phyloP scores from a whole-genome alignment of 2,888 invertebrate species.

The Phania funesta region DNA sequence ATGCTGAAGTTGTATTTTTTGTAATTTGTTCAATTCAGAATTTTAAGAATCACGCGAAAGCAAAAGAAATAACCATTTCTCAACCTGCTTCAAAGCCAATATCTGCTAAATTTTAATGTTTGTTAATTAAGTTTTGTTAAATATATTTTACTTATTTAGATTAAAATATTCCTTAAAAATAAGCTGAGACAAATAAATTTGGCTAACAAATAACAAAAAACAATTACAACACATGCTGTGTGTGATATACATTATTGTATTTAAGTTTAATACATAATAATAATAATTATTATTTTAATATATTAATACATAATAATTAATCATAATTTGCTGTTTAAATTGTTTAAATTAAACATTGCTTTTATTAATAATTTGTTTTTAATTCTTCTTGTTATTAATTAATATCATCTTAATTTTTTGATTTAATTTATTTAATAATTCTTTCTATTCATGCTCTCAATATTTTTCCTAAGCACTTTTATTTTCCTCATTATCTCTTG shows the following conservation, averaged over 20 bases:
- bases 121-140: neutral
- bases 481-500: neutral
- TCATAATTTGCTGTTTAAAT: neutral
- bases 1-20: too few species aligned
- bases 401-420: neutral
- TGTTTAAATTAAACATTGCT: conserved; percentile 9
- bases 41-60: neutral
- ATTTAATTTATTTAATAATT: neutral
- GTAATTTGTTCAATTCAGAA: too few species aligned
- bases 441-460: neutral
- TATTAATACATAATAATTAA: neutral
- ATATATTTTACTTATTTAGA: conserved; percentile 6
- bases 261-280: neutral
- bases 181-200: neutral
- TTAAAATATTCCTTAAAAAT: neutral
- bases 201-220: conserved; percentile 26
- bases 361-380: neutral
- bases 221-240: conserved; percentile 3
- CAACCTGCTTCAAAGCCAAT: neutral
- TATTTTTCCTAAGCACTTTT: neutral
- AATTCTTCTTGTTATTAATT: neutral
- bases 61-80: neutral
- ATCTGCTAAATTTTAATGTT: neutral
- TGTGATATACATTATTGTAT: too few species aligned
- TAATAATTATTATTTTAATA: neutral